Evolutionary conservation across 2,888 invertebrate species (phyloP).

Genomic region (Mythimna pallens): DNA sequence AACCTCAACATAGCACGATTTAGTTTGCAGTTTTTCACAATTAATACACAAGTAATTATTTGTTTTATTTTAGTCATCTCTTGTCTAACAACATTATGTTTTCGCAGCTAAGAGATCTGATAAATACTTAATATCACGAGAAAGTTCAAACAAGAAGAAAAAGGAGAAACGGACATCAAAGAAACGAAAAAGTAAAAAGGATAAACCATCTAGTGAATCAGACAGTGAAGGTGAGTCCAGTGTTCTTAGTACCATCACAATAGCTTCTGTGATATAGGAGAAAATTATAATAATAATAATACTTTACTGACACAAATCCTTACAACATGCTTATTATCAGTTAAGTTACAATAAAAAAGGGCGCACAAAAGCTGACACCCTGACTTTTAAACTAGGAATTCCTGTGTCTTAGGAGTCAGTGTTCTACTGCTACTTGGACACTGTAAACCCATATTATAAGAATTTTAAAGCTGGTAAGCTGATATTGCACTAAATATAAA

Average conservation of each 20-base stretch:
- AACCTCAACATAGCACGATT: neutral
- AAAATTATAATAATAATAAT: too few relatives aligned
- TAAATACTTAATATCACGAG: slow-evolving; percentile 92
- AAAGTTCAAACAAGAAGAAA: slow-evolving; percentile 83
- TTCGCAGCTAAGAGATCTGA: slow-evolving; percentile 93
- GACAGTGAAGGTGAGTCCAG: slow-evolving; percentile 86
- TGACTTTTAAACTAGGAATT: too few relatives aligned
- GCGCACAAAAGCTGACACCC: too few relatives aligned
- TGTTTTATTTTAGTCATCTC: neutral
- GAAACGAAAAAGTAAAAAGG: slow-evolving; percentile 92
- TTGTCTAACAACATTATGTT: slow-evolving; percentile 10
- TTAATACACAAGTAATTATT: neutral
- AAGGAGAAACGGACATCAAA: slow-evolving; percentile 90
- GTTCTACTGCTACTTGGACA: too few relatives aligned
- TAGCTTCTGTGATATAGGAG: neutral
- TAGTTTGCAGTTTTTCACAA: neutral
- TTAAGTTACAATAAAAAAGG: too few relatives aligned
- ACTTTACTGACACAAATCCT: too few relatives aligned
- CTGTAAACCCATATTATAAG: too few relatives aligned
- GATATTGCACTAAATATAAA: too few relatives aligned
- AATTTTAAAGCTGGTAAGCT: too few relatives aligned
- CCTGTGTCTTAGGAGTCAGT: too few relatives aligned
- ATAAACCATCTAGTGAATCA: slow-evolving; percentile 82
- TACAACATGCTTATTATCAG: too few relatives aligned
- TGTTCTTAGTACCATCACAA: neutral